Evolutionary conservation across 2,797 vertebrate genomes (phyloP).

Genomic region (Trematomus bernacchii): DNA sequence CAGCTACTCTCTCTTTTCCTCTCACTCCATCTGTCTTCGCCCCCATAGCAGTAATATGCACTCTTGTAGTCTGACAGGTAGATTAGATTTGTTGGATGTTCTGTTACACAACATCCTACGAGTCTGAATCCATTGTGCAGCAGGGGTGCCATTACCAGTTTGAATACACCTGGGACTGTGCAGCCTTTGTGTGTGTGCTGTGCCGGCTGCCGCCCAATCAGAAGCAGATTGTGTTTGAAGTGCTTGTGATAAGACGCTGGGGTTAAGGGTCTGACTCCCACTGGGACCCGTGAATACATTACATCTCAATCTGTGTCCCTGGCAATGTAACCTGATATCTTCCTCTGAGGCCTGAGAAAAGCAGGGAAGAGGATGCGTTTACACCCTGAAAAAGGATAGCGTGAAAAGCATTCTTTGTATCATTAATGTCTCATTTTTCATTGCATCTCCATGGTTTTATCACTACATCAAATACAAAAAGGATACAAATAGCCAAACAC

Average conservation of each 20-base stretch:
- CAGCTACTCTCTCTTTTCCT: constrained; percentile 41
- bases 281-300: constrained; percentile 35
- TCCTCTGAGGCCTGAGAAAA: not conserved
- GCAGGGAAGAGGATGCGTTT: not conserved
- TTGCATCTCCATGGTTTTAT: not conserved
- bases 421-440: not conserved
- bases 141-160: constrained; percentile 43
- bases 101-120: constrained; percentile 1
- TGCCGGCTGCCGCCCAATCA: constrained; percentile 57
- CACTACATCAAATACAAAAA: not conserved
- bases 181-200: constrained; percentile 42
- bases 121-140: constrained; percentile 38
- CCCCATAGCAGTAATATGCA: constrained; percentile 47
- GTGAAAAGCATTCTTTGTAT: no score
- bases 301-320: constrained; percentile 22
- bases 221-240: constrained; percentile 60
- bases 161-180: constrained; percentile 44
- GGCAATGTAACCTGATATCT: constrained; percentile 12
- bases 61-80: constrained; percentile 56
- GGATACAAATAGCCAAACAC: not conserved
- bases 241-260: constrained; percentile 37
- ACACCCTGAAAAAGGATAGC: not conserved
- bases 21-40: constrained; percentile 36
- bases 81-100: constrained; percentile 21
- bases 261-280: constrained; percentile 49